These are phyloP conservation scores for Melanogrammus aeglefinus DNA, from an alignment of 2,797 vertebrate genomes.

Conservation along the genomic window DNA sequence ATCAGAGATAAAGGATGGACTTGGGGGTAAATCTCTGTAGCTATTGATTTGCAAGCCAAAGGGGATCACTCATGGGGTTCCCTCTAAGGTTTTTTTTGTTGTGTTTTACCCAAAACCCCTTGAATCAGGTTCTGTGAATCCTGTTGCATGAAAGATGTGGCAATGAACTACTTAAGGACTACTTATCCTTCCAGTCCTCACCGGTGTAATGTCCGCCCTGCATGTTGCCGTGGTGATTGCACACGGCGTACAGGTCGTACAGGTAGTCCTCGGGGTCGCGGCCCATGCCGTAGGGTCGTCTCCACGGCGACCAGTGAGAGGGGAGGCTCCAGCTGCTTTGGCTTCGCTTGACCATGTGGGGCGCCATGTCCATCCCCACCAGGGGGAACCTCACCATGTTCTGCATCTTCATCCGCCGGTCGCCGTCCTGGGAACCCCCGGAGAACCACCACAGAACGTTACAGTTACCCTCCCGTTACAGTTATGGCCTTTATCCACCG, in stretches of 20 bases:
- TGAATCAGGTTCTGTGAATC: background rate
- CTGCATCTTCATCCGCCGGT: conserved; percentile 92
- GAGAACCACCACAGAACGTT: background rate
- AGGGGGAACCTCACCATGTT: conserved; percentile 96
- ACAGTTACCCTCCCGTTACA: background rate
- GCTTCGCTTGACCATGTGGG: conserved; percentile 95
- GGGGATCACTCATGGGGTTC: background rate
- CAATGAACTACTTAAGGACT: background rate
- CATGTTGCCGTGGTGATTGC: conserved; percentile 98
- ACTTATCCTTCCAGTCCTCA: conserved; percentile 35
- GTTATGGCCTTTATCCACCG: background rate
- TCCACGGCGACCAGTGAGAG: conserved; percentile 97
- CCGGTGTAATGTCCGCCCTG: conserved; percentile 98
- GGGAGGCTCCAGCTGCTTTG: conserved; percentile 99
- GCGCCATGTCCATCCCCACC: conserved; percentile 94
- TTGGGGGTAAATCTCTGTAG: background rate
- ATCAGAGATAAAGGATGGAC: background rate
- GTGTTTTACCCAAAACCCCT: background rate
- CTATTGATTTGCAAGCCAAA: background rate
- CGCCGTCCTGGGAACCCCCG: conserved; percentile 78
- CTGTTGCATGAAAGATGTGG: background rate
- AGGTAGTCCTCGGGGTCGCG: conserved; percentile 95
- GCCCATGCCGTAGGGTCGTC: conserved; percentile 92
- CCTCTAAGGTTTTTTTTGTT: too few species aligned
- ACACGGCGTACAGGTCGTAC: conserved; percentile 96